A percentile compares a stretch with the other conserved stretches of the same genome.
Conservation (phyloP, 2,888 invertebrate species). For the Stenchaetothrips biformis region DNA sequence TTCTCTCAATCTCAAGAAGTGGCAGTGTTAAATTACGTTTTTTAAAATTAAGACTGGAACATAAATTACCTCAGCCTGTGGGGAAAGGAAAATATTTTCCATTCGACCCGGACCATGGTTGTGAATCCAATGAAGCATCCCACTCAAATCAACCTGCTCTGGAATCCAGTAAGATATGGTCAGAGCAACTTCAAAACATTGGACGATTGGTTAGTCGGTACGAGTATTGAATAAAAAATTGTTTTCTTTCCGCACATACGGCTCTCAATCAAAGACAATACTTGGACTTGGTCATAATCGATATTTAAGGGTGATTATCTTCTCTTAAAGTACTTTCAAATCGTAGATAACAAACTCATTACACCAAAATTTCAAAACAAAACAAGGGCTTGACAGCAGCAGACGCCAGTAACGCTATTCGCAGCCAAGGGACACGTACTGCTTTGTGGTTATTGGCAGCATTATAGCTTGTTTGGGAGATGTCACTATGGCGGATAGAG, state of each 20-base stretch:
- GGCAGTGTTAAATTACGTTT: not conserved
- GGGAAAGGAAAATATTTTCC: slow-evolving; percentile 8
- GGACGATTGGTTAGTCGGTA: slow-evolving; percentile 43
- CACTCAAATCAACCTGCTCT: not conserved
- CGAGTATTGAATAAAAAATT: too few species aligned
- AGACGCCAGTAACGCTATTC: too few species aligned
- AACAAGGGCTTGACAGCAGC: too few species aligned
- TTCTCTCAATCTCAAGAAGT: slow-evolving; percentile 58
- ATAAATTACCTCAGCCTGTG: not conserved
- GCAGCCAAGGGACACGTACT: not conserved
- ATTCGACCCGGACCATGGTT: not conserved
- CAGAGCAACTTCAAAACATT: not conserved
- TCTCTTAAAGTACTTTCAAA: slow-evolving; percentile 30
- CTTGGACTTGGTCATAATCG: too few species aligned
- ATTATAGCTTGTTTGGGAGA: not conserved
- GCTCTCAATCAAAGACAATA: too few species aligned
- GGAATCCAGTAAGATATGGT: not conserved
- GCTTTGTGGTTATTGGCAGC: not conserved
- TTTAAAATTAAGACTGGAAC: not conserved
- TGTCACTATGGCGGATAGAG: slow-evolving; percentile 13
- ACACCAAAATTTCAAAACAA: too few species aligned
- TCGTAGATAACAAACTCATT: too few species aligned
- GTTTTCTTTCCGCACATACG: too few species aligned
- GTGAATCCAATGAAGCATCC: not conserved
- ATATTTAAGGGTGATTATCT: slow-evolving; percentile 44